phyloP scores from a whole-genome alignment of 1,140 invertebrate species.

The Dendrolimus punctatus region DNA sequence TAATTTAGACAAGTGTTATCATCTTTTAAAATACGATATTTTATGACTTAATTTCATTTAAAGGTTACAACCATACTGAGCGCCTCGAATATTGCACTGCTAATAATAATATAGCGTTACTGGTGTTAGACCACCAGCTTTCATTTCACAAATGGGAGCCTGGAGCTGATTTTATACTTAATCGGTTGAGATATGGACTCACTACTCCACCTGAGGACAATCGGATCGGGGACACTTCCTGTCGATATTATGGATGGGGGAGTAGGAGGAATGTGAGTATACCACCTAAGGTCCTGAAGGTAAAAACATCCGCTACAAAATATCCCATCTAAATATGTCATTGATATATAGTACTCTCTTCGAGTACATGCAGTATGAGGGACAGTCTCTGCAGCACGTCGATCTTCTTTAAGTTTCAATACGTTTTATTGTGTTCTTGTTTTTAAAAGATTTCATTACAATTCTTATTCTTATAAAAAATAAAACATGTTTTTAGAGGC shows the following conservation, averaged over 20 bases:
- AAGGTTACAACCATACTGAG: constrained; percentile 45
- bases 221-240: constrained; percentile 18
- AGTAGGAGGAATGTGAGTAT: constrained; percentile 50
- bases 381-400: too few relatives aligned
- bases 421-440: neutral
- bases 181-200: constrained; percentile 40
- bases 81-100: constrained; percentile 32
- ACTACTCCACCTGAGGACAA: constrained; percentile 7
- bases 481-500: too few relatives aligned
- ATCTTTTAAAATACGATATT: too few relatives aligned
- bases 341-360: too few relatives aligned
- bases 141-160: constrained; percentile 33
- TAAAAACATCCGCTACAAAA: too few relatives aligned
- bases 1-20: too few relatives aligned
- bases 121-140: constrained; percentile 37
- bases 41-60: constrained; percentile 8
- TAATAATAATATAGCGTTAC: constrained; percentile 37
- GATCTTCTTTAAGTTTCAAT: neutral
- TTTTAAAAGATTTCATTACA: neutral
- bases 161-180: constrained; percentile 33
- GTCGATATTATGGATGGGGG: constrained; percentile 46
- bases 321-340: too few relatives aligned
- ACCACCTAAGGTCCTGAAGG: too few relatives aligned
- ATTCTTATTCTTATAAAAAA: too few relatives aligned
- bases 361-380: too few relatives aligned